A percentile compares a stretch with the other conserved stretches of the same genome.
Conservation (phyloP, 2,888 invertebrate species). For the Spodoptera picta region DNA sequence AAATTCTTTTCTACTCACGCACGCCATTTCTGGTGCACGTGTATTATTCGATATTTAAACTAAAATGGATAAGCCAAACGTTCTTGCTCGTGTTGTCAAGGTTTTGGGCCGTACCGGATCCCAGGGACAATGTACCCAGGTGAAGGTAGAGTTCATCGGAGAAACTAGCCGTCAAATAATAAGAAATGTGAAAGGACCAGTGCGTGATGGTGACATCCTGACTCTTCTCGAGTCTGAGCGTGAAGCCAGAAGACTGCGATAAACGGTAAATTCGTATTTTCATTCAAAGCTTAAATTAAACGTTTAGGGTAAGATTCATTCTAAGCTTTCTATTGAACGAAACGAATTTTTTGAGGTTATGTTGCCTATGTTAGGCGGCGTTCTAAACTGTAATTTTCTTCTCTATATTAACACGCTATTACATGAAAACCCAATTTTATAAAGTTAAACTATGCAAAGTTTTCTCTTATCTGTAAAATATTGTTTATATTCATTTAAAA, state of each 20-base stretch:
- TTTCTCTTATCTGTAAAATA: too few relatives aligned
- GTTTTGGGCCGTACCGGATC: constrained; percentile 99
- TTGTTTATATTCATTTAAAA: too few relatives aligned
- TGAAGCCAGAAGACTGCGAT: constrained; percentile 99
- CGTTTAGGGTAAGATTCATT: background rate
- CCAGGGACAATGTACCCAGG: constrained; percentile 99
- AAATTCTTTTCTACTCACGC: constrained; percentile 78
- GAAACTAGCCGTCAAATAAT: constrained; percentile 99
- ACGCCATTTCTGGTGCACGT: constrained; percentile 83
- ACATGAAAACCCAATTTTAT: too few relatives aligned
- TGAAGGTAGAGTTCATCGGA: constrained; percentile 99
- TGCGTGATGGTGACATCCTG: constrained; percentile 99
- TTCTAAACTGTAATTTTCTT: too few relatives aligned
- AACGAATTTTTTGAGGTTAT: constrained; percentile 3
- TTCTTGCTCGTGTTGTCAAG: constrained; percentile 97
- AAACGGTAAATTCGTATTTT: constrained; percentile 64
- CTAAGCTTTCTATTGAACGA: too few relatives aligned
- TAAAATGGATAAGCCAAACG: constrained; percentile 95
- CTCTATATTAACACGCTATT: too few relatives aligned
- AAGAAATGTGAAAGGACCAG: constrained; percentile 99
- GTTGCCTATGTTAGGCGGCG: background rate
- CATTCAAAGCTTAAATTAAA: background rate
- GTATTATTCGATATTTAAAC: constrained; percentile 74
- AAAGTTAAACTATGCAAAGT: too few relatives aligned
- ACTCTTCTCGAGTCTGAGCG: constrained; percentile 99